Evolutionary conservation across 92 coral and sea anemone genomes (phyloP).

Genomic region (Phymanthus crucifer): DNA sequence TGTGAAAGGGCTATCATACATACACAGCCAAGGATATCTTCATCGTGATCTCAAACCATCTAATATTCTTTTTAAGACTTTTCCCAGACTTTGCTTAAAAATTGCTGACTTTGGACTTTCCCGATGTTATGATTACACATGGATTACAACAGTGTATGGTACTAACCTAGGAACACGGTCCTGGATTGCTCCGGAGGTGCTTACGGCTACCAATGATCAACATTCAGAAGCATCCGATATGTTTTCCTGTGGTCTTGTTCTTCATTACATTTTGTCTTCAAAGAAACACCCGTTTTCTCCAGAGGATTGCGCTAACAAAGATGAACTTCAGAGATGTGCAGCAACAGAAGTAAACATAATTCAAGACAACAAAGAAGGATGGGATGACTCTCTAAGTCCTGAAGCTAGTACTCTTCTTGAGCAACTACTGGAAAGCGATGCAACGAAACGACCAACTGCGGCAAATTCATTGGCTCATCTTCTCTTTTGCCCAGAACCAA

Average conservation of each 20-base stretch:
- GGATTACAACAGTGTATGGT: neutral
- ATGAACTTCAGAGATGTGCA: too few relatives aligned
- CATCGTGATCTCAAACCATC: slow-evolving; percentile 21
- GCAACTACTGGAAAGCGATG: slow-evolving; percentile 5
- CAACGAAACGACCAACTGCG: slow-evolving; percentile 24
- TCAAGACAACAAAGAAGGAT: too few relatives aligned
- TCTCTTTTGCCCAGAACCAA: slow-evolving; percentile 44
- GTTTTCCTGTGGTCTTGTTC: neutral
- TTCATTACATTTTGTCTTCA: slow-evolving; percentile 12
- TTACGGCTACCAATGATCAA: neutral
- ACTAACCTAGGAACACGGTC: neutral
- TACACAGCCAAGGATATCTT: slow-evolving; percentile 7
- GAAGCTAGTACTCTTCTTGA: slow-evolving; percentile 48
- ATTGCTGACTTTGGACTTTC: too few relatives aligned
- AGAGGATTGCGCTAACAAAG: too few relatives aligned
- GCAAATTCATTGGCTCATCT: slow-evolving; percentile 9
- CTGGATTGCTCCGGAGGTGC: slow-evolving; percentile 3
- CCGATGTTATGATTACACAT: neutral
- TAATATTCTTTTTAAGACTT: slow-evolving; percentile 8
- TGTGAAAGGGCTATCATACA: slow-evolving; percentile 4
- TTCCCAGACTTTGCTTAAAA: neutral
- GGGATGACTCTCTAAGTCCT: slow-evolving; percentile 9
- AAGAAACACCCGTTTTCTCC: neutral
- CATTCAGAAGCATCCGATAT: neutral
- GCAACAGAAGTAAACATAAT: too few relatives aligned